A percentile compares a stretch with the other conserved stretches of the same genome.
These are phyloP conservation scores for Garrulus glandarius DNA, from an alignment of 2,797 vertebrate species.

Conservation along the genomic window DNA sequence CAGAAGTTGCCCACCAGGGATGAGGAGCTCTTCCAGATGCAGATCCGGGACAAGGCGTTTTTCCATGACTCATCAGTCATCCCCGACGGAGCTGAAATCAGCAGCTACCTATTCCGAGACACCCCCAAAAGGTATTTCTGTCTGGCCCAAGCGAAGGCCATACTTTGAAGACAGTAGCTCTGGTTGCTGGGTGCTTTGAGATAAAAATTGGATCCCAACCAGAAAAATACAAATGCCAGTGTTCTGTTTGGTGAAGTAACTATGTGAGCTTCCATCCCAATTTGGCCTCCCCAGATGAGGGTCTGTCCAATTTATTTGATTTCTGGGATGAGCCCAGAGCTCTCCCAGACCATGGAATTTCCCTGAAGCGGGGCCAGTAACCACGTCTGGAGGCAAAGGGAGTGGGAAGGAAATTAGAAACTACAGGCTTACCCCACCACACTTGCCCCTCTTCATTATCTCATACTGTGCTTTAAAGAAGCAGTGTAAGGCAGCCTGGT, in stretches of 20 bases:
- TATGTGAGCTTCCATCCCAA: not conserved
- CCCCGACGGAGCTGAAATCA: slow-evolving; percentile 96
- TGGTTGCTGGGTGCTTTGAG: not conserved
- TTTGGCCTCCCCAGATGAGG: not conserved
- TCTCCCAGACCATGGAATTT: not conserved
- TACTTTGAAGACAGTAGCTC: not conserved
- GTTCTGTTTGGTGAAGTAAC: not conserved
- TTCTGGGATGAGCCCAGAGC: not conserved
- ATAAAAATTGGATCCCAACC: not conserved
- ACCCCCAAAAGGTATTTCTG: slow-evolving; percentile 89
- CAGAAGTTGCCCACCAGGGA: slow-evolving; percentile 97
- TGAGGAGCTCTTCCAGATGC: slow-evolving; percentile 97
- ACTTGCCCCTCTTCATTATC: not conserved
- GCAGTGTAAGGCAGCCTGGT: accelerated
- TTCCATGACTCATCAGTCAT: slow-evolving; percentile 93
- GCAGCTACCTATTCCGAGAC: slow-evolving; percentile 94
- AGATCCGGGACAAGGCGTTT: slow-evolving; percentile 91
- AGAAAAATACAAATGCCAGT: not conserved
- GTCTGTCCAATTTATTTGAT: not conserved
- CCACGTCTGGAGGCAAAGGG: not conserved
- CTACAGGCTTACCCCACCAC: not conserved
- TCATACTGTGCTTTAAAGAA: not conserved
- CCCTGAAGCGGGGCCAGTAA: not conserved
- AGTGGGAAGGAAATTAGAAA: not conserved
- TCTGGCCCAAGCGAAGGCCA: not conserved